These are phyloP conservation scores for Ataeniobius toweri DNA, from an alignment of 2,797 vertebrate species.

Conservation along the genomic window DNA sequence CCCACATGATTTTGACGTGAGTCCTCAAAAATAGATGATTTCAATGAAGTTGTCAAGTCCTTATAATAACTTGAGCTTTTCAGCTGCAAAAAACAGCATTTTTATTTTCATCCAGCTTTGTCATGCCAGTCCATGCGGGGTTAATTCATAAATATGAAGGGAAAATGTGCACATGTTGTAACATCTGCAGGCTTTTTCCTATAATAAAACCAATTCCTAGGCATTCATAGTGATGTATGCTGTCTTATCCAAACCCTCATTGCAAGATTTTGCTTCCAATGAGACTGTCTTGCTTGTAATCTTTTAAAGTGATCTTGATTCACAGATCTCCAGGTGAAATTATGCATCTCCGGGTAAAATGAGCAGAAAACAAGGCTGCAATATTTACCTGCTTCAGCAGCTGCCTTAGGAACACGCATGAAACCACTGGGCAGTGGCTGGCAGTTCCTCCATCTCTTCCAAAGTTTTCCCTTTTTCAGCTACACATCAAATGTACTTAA, in stretches of 20 bases:
- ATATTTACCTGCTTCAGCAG: neutral
- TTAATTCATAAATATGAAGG: no score
- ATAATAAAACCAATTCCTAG: no score
- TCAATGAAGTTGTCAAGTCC: neutral
- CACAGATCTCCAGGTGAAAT: neutral
- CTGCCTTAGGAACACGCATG: neutral
- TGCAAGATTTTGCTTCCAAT: neutral
- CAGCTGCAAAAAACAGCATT: neutral
- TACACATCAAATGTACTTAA: neutral
- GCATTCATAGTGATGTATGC: neutral
- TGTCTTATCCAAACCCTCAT: neutral
- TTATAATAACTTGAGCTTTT: neutral
- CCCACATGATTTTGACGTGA: neutral
- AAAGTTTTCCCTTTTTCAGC: neutral
- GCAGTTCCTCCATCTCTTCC: neutral
- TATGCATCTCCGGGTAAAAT: neutral
- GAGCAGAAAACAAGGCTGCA: neutral
- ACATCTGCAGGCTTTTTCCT: no score
- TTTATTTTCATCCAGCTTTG: neutral
- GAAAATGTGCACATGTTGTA: no score
- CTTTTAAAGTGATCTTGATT: neutral
- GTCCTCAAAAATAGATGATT: neutral
- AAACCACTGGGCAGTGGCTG: neutral
- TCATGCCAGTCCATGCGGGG: no score
- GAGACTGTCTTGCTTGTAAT: neutral